phyloP scores from a whole-genome alignment of 35 echinoderm and acorn worm species.

The Amphiura filiformis region DNA sequence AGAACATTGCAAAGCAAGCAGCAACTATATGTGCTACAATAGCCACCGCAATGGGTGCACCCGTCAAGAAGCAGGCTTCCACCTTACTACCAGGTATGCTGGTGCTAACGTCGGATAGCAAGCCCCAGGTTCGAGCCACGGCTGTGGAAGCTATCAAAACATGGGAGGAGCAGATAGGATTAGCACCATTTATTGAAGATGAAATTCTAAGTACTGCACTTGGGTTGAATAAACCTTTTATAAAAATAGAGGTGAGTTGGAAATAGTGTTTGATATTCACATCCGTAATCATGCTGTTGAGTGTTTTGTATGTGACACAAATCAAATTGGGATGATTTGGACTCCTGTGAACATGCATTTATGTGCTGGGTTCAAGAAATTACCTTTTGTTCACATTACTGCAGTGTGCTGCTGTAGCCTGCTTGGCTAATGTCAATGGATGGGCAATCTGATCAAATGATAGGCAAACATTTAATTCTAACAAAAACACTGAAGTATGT shows the following conservation, averaged over 20 bases:
- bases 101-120: slow-evolving; percentile 72
- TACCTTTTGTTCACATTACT: too few species aligned
- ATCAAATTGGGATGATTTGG: too few species aligned
- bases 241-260: slow-evolving; percentile 85
- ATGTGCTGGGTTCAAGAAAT: too few species aligned
- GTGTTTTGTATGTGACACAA: too few species aligned
- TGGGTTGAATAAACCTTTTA: slow-evolving; percentile 71
- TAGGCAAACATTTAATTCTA: too few species aligned
- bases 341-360: too few species aligned
- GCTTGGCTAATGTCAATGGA: too few species aligned
- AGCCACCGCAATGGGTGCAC: slow-evolving; percentile 79
- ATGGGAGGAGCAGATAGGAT: slow-evolving; percentile 77
- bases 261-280: too few species aligned
- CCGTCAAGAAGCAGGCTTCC: slow-evolving; percentile 67
- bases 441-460: too few species aligned
- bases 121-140: slow-evolving; percentile 75
- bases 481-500: too few species aligned
- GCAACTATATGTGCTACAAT: slow-evolving; percentile 79
- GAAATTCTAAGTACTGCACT: slow-evolving; percentile 77
- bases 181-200: slow-evolving; percentile 95
- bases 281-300: too few species aligned
- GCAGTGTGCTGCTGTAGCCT: too few species aligned
- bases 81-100: slow-evolving; percentile 73
- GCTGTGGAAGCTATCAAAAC: slow-evolving; percentile 51
- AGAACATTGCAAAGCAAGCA: slow-evolving; percentile 76